Evolutionary conservation across 2,888 invertebrate genomes (phyloP), one percentile per base, ranked within the genome.

Genomic region (Sinotaia quadrata): DNA sequence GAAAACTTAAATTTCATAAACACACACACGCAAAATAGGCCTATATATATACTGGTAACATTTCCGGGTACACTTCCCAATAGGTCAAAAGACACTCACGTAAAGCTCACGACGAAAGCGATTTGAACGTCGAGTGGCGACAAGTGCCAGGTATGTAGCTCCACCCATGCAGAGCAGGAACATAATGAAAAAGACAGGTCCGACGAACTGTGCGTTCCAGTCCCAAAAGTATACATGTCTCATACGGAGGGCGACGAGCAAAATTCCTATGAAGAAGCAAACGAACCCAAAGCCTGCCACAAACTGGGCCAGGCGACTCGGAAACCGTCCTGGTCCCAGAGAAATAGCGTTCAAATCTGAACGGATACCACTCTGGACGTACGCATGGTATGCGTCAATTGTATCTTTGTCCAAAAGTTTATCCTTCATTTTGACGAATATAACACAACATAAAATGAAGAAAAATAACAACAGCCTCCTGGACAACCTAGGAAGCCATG

Each of bases 351-450:
- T 84, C 27, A 84, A 69, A 59, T 81, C 79, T 34, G 74, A 74
- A 58, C 81, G 79, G 54, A 84, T 83, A 31, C 78, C 76, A 2
- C 74, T 71, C 70, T 84, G 83, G 2, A 84, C 75, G 65, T 79
- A 81, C 51, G 78, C 76, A 61, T 83, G 83, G 67, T 83, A 83
- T 2, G 83, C 82, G 65, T 82, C 82, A 52, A 84, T 81, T 0
- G 84, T 84, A 69, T 82, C 82, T 67, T 82, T 81, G 67, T 84
- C 82, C 58, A 79, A 76, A 37, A 78, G 79, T 57, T 76, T 76
- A 58, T 77, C 75, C 66, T 76, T 76, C 65, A 65, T 65, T n/a
- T 54, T 65, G 65, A 56, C 36, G 63, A 37, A 4, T 34, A 8
- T 44, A 27, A 18, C 15, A 54, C 21, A 27, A 15, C 27, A 29